Base-by-base conservation (phyloP, 2,113 vertebrate genomes). In the Tretioscincus oriximinensis region DNA sequence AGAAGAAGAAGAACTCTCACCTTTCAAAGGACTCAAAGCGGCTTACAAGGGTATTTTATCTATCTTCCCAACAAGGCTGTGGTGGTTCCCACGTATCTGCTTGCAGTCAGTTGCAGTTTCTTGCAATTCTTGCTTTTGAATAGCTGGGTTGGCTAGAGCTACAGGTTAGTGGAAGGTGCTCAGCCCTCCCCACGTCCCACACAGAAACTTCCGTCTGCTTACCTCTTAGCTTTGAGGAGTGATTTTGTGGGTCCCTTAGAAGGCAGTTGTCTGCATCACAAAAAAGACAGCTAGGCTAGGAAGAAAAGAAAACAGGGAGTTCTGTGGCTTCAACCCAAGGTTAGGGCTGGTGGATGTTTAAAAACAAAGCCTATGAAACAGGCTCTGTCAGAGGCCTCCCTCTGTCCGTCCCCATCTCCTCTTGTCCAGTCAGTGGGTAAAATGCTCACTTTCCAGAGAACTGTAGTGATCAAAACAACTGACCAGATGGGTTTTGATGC, bases 301-400 rank as follows among this genome's bases (percentile, higher is more conserved):
- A 21, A 8, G 8, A 78, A 80, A 76, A 64, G 73, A 88, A 91
- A 92, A 88, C 81, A 89, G 80, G 81, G 91, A 84, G 82, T 89
- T 89, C 35, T 3, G 58, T 89, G 80, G 86, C 86, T 67, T 4
- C 22, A 41, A 26, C 85, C 69, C 85, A 91, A 81, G 70, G 86
- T 85, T 82, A 45, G 81, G 66, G 28, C 84, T 86, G 54, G 2
- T 0, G 69, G 82, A 73, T 74, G 87, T 75, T 84, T 89, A 69
- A 77, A 90, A 86, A 92, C 69, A 90, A 87, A 82, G 85, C 64
- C 86, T 89, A 81, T 85, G 82, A 67, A 84, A 85, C 58, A 76
- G 77, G 29, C 71, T 80, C 14, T 12, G n/a, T n/a, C n/a, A n/a
- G n/a, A n/a, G n/a, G n/a, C 4, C 66, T 24, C 11, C 69, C 67